Evolutionary conservation across 1,140 invertebrate species (phyloP).

Genomic region (Melitaea cinxia): DNA sequence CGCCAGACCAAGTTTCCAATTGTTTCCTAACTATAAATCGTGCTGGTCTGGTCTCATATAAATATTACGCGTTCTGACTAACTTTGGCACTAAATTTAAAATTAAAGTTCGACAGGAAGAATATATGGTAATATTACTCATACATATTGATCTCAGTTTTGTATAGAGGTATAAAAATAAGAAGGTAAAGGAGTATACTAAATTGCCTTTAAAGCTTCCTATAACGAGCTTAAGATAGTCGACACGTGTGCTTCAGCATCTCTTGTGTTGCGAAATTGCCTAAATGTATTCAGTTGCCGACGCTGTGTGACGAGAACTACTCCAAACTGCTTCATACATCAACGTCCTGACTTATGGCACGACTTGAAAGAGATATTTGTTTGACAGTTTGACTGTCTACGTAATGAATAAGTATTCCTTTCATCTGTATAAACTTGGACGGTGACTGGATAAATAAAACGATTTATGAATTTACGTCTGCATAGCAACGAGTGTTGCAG

Average conservation of each 20-base stretch:
- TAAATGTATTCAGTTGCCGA: constrained; percentile 58
- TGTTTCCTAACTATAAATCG: constrained; percentile 77
- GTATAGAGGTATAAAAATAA: constrained; percentile 16
- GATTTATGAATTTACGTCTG: not conserved
- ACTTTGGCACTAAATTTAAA: constrained; percentile 75
- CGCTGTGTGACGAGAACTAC: constrained; percentile 32
- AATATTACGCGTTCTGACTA: constrained; percentile 63
- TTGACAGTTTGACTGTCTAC: constrained; percentile 57
- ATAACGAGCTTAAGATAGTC: constrained; percentile 72
- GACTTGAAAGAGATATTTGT: constrained; percentile 67
- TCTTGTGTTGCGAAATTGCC: constrained; percentile 58
- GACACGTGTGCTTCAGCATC: constrained; percentile 57
- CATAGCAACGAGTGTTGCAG: not conserved
- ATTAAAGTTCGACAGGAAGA: not conserved
- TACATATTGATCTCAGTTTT: not conserved
- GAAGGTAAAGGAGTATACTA: constrained; percentile 52
- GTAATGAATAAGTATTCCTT: constrained; percentile 26
- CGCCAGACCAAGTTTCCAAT: constrained; percentile 72
- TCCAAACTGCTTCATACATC: constrained; percentile 63
- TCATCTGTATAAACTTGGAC: constrained; percentile 16
- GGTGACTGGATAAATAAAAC: constrained; percentile 4
- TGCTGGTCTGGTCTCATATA: constrained; percentile 63
- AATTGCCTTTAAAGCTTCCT: constrained; percentile 45
- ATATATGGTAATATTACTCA: not conserved
- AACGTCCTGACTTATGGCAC: constrained; percentile 72